Conservation (phyloP, 2,113 vertebrate genomes). For the Himantopus leucocephalus region DNA sequence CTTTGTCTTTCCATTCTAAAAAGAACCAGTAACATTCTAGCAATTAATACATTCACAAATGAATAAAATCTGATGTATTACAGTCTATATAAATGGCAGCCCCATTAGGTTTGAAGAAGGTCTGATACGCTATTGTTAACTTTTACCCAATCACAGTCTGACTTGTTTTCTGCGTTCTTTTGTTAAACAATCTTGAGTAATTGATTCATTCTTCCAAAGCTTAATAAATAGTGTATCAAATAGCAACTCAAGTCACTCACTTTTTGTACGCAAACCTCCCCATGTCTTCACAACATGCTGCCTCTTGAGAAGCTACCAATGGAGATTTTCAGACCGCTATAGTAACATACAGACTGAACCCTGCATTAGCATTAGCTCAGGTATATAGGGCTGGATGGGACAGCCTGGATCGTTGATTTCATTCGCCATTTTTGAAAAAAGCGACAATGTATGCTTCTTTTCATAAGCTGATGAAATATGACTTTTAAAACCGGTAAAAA, state of each 20-base stretch:
- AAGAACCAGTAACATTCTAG: not conserved
- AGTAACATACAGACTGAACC: not conserved
- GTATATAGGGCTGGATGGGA: not conserved
- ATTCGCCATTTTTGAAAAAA: not conserved
- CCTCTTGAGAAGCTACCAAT: not conserved
- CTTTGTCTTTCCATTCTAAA: conserved; percentile 3
- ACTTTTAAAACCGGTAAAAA: not conserved
- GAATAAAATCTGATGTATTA: not conserved
- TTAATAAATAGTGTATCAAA: not conserved
- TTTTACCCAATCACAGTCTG: not conserved
- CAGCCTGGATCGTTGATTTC: not conserved
- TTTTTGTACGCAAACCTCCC: not conserved
- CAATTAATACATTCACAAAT: not conserved
- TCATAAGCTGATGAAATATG: not conserved
- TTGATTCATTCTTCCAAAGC: not conserved
- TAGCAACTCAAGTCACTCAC: not conserved
- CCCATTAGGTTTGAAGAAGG: not conserved
- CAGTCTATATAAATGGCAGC: not conserved
- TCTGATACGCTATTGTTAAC: not conserved
- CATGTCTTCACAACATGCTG: not conserved
- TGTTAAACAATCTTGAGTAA: not conserved
- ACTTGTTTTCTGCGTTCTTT: not conserved
- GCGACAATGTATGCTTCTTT: not conserved
- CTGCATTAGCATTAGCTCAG: not conserved
- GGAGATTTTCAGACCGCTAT: not conserved